Evolutionary conservation across 2,888 invertebrate genomes (phyloP).

Genomic region (Acanthosepion pharaonis): DNA sequence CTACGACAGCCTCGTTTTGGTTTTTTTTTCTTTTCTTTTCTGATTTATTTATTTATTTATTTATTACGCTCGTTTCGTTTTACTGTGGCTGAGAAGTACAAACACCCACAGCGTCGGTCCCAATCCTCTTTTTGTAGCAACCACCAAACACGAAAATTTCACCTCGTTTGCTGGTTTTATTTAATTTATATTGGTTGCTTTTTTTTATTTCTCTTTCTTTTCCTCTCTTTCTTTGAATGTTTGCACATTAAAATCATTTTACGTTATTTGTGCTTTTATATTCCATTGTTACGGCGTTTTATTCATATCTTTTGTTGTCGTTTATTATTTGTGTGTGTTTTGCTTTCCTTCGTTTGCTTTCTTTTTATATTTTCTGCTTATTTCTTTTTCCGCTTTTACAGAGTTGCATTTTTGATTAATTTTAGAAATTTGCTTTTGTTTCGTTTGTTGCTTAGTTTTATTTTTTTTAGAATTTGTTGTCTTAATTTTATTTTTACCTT

Average conservation of each 20-base stretch:
- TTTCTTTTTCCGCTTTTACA: no score
- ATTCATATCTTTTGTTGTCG: no score
- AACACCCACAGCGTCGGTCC: background rate
- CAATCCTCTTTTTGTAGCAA: background rate
- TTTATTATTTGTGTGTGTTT: background rate
- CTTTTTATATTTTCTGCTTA: background rate
- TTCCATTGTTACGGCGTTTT: background rate
- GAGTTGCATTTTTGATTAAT: no score
- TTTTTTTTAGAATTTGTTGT: no score
- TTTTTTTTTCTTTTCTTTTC: background rate
- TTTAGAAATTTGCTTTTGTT: no score
- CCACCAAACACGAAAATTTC: background rate
- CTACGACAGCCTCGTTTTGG: background rate
- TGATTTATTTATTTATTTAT: background rate
- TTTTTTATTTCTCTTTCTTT: background rate
- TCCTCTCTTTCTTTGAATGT: background rate
- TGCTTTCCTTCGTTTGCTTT: background rate
- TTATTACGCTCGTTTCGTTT: background rate
- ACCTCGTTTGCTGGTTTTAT: background rate
- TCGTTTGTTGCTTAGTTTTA: no score
- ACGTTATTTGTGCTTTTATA: background rate
- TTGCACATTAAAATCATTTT: background rate
- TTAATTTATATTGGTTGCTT: background rate
- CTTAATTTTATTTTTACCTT: no score
- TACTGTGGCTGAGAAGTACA: background rate